Conservation (phyloP, 2,888 invertebrate species). For the Eupithecia exiguata region DNA sequence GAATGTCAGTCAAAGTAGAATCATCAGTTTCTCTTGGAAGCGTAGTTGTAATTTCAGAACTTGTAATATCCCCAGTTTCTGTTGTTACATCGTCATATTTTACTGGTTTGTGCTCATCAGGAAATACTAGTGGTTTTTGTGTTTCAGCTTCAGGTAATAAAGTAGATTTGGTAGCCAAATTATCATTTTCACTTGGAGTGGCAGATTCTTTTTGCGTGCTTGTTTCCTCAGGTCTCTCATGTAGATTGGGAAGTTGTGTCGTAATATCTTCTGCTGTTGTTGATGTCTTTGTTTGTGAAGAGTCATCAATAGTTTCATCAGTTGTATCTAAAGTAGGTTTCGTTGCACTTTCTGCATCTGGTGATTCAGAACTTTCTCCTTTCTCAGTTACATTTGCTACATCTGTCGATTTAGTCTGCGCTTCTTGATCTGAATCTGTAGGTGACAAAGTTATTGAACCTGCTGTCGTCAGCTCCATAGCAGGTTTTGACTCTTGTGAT, state of each 20-base stretch:
- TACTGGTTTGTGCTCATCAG: constrained; percentile 12
- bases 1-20: constrained; percentile 6
- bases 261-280: constrained; percentile 2
- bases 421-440: constrained; percentile 27
- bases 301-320: constrained; percentile 9
- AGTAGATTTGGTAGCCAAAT: constrained; percentile 13
- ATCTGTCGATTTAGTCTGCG: constrained; percentile 19
- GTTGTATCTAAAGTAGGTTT: constrained; percentile 3
- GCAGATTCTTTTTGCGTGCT: constrained; percentile 6
- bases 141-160: constrained; percentile 32
- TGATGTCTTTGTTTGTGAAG: not conserved
- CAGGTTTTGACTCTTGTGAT: constrained; percentile 13
- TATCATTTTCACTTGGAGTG: constrained; percentile 13
- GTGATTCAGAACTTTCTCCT: constrained; percentile 39
- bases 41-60: constrained; percentile 10
- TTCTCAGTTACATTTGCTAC: constrained; percentile 30
- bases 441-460: constrained; percentile 16
- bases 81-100: constrained; percentile 22
- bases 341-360: constrained; percentile 3
- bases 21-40: not conserved
- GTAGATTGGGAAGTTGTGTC: constrained; percentile 1
- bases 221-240: constrained; percentile 15
- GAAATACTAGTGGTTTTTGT: constrained; percentile 14
- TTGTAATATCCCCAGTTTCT: constrained; percentile 14
- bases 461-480: constrained; percentile 24